These are phyloP conservation scores for Drosophila parabipectinata DNA, from an alignment of 1,140 invertebrate genomes.

Conservation along the genomic window DNA sequence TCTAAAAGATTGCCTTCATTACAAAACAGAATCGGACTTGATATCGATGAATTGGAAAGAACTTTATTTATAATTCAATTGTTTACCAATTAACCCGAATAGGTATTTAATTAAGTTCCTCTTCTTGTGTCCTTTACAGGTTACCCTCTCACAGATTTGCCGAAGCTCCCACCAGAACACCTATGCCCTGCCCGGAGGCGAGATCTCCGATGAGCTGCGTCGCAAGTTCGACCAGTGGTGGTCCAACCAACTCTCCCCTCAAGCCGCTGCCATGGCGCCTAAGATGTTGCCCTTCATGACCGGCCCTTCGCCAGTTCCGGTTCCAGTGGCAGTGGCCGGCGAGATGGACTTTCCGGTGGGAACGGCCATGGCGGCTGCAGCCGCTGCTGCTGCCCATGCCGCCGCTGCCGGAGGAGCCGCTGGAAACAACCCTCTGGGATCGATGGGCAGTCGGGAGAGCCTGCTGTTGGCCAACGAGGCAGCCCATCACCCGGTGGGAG, in stretches of 20 bases:
- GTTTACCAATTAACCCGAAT: neutral
- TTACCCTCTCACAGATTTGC: conserved; percentile 90
- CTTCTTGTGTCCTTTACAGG: conserved; percentile 85
- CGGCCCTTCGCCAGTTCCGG: conserved; percentile 62
- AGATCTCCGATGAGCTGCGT: conserved; percentile 90
- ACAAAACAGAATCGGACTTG: neutral
- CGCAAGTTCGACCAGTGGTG: conserved; percentile 92
- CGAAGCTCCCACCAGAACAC: conserved; percentile 87
- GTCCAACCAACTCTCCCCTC: conserved; percentile 87
- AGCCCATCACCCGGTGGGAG: conserved; percentile 56
- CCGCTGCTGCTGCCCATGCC: conserved; percentile 83
- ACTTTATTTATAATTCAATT: too few relatives aligned
- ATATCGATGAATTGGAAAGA: neutral
- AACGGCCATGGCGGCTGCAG: conserved; percentile 82
- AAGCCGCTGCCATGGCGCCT: conserved; percentile 81
- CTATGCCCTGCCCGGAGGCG: conserved; percentile 86
- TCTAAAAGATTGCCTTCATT: neutral
- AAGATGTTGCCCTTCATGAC: conserved; percentile 84
- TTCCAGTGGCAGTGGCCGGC: conserved; percentile 59
- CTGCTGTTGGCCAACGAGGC: conserved; percentile 72
- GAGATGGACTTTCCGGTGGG: conserved; percentile 84
- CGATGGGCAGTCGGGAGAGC: conserved; percentile 79
- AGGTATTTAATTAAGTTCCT: neutral
- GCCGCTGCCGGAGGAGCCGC: conserved; percentile 85
- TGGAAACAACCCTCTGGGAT: conserved; percentile 83